Base-by-base conservation (phyloP, 2,888 invertebrate genomes). In the Polylopha cassiicola region DNA sequence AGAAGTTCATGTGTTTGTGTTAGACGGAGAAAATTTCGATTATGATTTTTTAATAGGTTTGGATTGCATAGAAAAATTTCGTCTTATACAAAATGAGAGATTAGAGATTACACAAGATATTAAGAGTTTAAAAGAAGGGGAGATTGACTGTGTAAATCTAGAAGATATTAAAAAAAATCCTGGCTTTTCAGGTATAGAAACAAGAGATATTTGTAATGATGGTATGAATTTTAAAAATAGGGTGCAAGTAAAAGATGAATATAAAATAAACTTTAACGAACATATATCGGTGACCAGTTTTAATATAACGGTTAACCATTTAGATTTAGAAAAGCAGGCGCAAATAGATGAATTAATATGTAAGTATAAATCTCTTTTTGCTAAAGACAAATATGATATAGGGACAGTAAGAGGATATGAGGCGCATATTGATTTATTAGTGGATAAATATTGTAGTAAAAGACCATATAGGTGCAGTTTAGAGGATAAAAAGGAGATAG, bases 341-440 rank as follows among this genome's bases (percentile, higher is more conserved):
- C 31, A 28, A 29, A 41, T 43, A 16, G 34, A 34, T 3, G 10
- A 34, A 4, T n/a, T 37, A 13, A 23, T 30, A 6, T 17, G 2
- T 1, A 38, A 34, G 6, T 28, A 30, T 13, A 33, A 33, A 10
- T 14, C 29, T 3, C 18, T 46, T 1, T 52, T 46, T 46, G 52
- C 50, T 1, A 50, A 46, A 29, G 38, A 51, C 22, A 50, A 50
- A 28, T 54, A 47, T 45, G 50, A 54, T 9, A 22, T 51, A 9
- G 49, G 39, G 0, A 22, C 23, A 4, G 34, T 34, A 9, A 18
- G 13, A 1, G 30, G 8, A 2, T 30, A 37, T 34, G 44, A 48
- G 32, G 46, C 46, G 2, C 21, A 36, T 1, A 37, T 50, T 6
- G 44, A 48, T 16, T 13, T 37, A 3, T 1, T 17, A 3, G 6